Evolutionary conservation across 2,888 invertebrate species (phyloP), one percentile per base, ranked within the genome.

Genomic region (Omphaloscelis lunosa): DNA sequence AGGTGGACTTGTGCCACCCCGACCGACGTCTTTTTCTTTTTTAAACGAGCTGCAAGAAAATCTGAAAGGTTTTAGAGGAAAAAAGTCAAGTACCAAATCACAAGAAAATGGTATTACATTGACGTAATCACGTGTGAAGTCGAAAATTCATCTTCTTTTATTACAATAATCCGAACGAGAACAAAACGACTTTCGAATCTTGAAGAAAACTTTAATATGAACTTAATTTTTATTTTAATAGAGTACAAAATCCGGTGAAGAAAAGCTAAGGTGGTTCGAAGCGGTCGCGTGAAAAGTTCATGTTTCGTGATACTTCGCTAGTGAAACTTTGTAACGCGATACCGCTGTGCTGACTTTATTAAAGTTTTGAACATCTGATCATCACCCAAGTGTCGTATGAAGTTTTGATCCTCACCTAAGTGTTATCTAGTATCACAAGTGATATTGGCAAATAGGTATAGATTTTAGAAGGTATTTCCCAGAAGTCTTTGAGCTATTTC

Each of bases 301-400:
- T 23, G 83, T 74, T 62, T 67, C 72, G 27, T 53, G 63, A 53
- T 59, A 74, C 71, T 73, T 53, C 15, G n/a, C 23, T 45, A 23
- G 53, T 70, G 61, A 45, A 41, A 83, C 66, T 79, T 72, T 70
- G 82, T 67, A 69, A 83, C 20, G 20, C 23, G 69, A 83, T 83
- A 83, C 29, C 39, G 11, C 75, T 79, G 79, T 74, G 51, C 58
- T 41, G 23, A 51, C 68, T 61, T 62, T 79, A 83, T 75, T 83
- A 72, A 83, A 83, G 62, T 83, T 83, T 72, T 23, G 39, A 75
- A 70, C 61, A 45, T 66, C 72, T 17, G 66, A 65, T 70, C 72
- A n/a, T n/a, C n/a, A n/a, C n/a, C n/a, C n/a, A n/a, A n/a, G n/a
- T n/a, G n/a, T n/a, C n/a, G n/a, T n/a, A n/a, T n/a, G n/a, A n/a